These are phyloP conservation scores for Drosophila pallidifrons DNA, from an alignment of 1,140 invertebrate species.

Conservation along the genomic window DNA sequence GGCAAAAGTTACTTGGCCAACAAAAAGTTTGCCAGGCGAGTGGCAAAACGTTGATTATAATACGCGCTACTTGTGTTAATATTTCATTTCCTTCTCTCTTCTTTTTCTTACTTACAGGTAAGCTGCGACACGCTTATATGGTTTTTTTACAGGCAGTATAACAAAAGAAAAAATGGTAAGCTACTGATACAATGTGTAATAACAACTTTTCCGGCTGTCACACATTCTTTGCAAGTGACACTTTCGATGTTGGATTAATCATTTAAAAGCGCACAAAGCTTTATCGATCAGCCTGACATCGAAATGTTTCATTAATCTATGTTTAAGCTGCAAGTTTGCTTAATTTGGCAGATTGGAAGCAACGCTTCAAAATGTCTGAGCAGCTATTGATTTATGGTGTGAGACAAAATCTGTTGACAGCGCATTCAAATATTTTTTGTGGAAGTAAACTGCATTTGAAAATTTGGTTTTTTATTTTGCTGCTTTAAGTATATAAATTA, in stretches of 20 bases:
- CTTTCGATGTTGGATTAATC: background rate
- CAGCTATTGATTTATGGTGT: background rate
- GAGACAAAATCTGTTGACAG: background rate
- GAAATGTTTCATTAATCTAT: background rate
- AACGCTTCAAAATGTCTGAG: background rate
- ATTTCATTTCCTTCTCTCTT: conserved; percentile 5
- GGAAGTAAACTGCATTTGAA: no score
- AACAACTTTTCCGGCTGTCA: conserved; percentile 8
- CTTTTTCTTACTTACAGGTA: conserved; percentile 16
- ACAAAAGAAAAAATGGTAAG: conserved; percentile 9
- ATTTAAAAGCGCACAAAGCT: background rate
- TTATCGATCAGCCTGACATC: background rate
- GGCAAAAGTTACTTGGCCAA: conserved; percentile 24
- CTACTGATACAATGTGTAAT: background rate
- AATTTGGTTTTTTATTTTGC: no score
- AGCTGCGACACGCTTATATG: conserved; percentile 1
- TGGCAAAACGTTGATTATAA: conserved; percentile 3
- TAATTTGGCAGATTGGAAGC: background rate
- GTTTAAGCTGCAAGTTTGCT: conserved; percentile 1
- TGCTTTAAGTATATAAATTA: no score
- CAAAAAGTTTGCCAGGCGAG: conserved; percentile 11
- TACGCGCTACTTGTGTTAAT: conserved; percentile 16
- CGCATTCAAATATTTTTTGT: background rate
- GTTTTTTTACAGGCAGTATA: background rate
- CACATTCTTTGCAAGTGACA: background rate